Conservation (phyloP, 2,113 vertebrate species). For the Oryctolagus cuniculus region mOryCun1.1 NC_091447.1:65443001-65443500, state of each 20-base stretch:
- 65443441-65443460: neutral
- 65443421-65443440: too few species aligned
- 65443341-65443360: neutral
- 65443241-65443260: neutral
- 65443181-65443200: slow-evolving; percentile 1
- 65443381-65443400: neutral
- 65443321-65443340: slow-evolving; percentile 87
- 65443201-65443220: neutral
- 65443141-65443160: accelerated
- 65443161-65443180: neutral
- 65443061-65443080: too few species aligned
- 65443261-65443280: neutral
- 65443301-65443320: slow-evolving; percentile 86
- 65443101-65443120: slow-evolving; percentile 77
- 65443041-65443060: neutral
- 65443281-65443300: slow-evolving; percentile 67
- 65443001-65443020: too few species aligned
- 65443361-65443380: neutral
- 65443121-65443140: slow-evolving; percentile 85
- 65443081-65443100: accelerated
- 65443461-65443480: too few species aligned
- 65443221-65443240: neutral
- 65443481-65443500: too few species aligned
- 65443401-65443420: too few species aligned
- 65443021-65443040: too few species aligned